phyloP scores from a whole-genome alignment of 2,797 vertebrate species.

The Sebastiscus tertius region DNA sequence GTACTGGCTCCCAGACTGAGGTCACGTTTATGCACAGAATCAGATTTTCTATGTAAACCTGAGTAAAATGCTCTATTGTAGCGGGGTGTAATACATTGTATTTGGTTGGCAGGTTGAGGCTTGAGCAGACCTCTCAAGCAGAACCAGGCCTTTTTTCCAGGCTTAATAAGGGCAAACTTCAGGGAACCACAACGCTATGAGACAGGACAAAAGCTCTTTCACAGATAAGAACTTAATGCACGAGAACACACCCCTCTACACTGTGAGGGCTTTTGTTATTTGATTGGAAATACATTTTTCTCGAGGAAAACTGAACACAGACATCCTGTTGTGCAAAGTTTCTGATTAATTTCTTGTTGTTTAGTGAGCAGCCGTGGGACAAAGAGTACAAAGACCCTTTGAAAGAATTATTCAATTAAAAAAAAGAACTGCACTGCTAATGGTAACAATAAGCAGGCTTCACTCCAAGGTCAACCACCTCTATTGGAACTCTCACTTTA shows the following conservation, averaged over 20 bases:
- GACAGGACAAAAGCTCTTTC: slow-evolving; percentile 32
- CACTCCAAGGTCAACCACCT: neutral
- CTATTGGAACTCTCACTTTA: neutral
- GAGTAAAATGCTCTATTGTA: slow-evolving; percentile 20
- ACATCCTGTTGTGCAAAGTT: slow-evolving; percentile 36
- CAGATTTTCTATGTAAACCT: neutral
- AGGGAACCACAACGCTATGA: slow-evolving; percentile 23
- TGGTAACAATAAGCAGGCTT: slow-evolving; percentile 17
- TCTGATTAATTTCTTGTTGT: slow-evolving; percentile 33
- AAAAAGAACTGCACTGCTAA: neutral
- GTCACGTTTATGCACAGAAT: neutral
- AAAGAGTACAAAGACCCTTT: slow-evolving; percentile 43
- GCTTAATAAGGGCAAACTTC: slow-evolving; percentile 54
- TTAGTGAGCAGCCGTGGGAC: slow-evolving; percentile 10
- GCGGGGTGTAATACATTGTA: slow-evolving; percentile 1
- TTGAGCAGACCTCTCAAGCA: slow-evolving; percentile 31
- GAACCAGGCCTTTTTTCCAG: slow-evolving; percentile 49
- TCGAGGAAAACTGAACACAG: slow-evolving; percentile 19
- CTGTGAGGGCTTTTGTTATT: slow-evolving; percentile 20
- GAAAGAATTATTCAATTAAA: slow-evolving; percentile 1
- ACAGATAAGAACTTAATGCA: slow-evolving; percentile 42
- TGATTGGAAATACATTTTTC: slow-evolving; percentile 17
- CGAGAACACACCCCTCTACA: slow-evolving; percentile 4
- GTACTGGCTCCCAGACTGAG: neutral
- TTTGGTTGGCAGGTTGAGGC: slow-evolving; percentile 25